A percentile compares a stretch with the other conserved stretches of the same genome.
Evolutionary conservation across 2,113 vertebrate genomes (phyloP).

Genomic region (Synchiropus splendidus): DNA sequence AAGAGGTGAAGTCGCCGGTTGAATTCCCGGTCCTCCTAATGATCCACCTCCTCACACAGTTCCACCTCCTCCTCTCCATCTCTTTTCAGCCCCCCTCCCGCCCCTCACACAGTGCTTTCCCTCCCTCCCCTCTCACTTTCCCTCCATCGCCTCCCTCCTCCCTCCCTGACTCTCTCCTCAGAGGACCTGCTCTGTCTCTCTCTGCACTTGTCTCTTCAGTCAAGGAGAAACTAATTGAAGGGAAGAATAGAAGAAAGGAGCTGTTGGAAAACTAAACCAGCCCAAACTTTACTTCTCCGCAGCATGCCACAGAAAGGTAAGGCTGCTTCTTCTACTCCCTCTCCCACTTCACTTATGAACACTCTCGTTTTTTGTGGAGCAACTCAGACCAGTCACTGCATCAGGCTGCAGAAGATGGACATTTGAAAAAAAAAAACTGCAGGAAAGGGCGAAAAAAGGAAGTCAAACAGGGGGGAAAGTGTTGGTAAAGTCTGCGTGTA

Average conservation of each 20-base stretch:
- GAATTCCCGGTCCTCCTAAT: not conserved
- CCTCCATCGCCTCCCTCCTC: constrained; percentile 18
- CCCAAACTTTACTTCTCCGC: constrained; percentile 39
- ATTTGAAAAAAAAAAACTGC: too few species aligned
- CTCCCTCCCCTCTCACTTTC: not conserved
- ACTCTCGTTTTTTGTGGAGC: not conserved
- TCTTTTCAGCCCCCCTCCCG: not conserved
- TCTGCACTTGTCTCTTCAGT: constrained; percentile 58
- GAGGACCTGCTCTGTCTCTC: constrained; percentile 36
- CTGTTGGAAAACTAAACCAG: constrained; percentile 45
- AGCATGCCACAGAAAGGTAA: constrained; percentile 96
- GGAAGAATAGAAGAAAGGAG: constrained; percentile 53
- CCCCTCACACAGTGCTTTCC: not conserved
- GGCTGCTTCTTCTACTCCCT: constrained; percentile 1
- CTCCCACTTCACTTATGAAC: not conserved
- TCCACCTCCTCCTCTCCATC: not conserved
- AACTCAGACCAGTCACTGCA: too few species aligned
- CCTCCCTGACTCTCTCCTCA: constrained; percentile 40
- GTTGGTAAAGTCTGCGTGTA: too few species aligned
- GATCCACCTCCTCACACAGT: too few species aligned
- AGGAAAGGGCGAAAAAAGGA: too few species aligned
- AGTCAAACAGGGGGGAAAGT: too few species aligned
- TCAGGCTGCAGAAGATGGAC: too few species aligned
- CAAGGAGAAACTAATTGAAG: constrained; percentile 62
- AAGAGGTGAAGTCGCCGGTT: too few species aligned